Percentiles rank a stretch among this genome's conserved stretches.
These are phyloP conservation scores for Malachius bipustulatus DNA, from an alignment of 2,888 invertebrate genomes.

Conservation along the genomic window DNA sequence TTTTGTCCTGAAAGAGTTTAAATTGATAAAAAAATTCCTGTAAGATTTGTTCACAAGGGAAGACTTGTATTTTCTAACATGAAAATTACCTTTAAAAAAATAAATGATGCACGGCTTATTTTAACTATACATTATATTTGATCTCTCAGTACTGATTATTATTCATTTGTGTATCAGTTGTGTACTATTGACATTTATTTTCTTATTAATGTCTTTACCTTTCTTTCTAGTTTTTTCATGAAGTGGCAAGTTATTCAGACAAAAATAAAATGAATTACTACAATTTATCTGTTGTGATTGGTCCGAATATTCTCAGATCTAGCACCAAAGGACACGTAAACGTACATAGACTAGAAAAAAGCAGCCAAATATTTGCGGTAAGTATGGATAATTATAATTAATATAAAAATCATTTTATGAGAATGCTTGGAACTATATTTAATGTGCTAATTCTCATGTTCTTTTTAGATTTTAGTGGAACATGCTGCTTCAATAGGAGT, in stretches of 20 bases:
- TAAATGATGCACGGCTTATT: no score
- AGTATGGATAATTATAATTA: conserved; percentile 8
- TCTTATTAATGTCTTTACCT: background rate
- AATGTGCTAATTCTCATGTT: conserved; percentile 6
- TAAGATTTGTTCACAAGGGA: no score
- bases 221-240: conserved; percentile 50
- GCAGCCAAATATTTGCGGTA: conserved; percentile 60
- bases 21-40: no score
- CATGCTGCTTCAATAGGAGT: conserved; percentile 64
- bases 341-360: conserved; percentile 52
- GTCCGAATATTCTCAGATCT: conserved; percentile 61
- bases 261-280: conserved; percentile 74
- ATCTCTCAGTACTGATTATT: no score
- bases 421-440: conserved; percentile 8
- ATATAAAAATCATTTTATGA: conserved; percentile 13
- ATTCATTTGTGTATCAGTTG: no score
- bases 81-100: no score
- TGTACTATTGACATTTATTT: no score
- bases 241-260: conserved; percentile 54
- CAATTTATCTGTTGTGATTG: conserved; percentile 75
- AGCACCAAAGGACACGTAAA: background rate
- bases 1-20: no score
- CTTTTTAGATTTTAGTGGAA: conserved; percentile 58
- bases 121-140: no score
- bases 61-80: no score